Conservation (phyloP, 1,140 invertebrate genomes). For the Bombus picipes region DNA sequence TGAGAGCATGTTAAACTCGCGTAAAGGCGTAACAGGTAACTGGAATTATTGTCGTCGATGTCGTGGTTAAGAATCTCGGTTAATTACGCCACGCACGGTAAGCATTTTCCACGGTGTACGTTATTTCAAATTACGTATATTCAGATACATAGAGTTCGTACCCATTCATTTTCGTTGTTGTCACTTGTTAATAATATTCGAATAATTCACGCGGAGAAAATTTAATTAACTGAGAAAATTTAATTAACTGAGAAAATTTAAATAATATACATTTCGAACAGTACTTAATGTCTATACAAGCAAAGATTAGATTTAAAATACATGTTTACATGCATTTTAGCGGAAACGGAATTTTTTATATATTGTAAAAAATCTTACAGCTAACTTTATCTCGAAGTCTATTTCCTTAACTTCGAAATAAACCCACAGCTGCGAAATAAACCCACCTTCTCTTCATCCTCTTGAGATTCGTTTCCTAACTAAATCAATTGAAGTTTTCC, state of each 20-base stretch:
- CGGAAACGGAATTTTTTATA: neutral
- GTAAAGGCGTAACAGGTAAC: slow-evolving; percentile 43
- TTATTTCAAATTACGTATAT: slow-evolving; percentile 2
- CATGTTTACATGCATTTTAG: neutral
- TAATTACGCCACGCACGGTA: slow-evolving; percentile 36
- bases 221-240: neutral
- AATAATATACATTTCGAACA: neutral
- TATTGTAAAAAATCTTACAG: neutral
- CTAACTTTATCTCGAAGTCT: neutral
- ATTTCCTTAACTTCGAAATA: neutral
- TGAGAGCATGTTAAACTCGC: slow-evolving; percentile 40
- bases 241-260: neutral
- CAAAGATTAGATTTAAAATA: neutral
- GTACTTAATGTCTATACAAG: neutral
- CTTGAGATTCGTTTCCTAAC: neutral
- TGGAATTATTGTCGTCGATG: slow-evolving; percentile 24
- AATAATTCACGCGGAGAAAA: neutral
- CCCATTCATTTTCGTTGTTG: neutral
- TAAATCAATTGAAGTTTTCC: slow-evolving; percentile 17
- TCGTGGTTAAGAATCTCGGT: slow-evolving; percentile 43
- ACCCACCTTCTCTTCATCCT: neutral
- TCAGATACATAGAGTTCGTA: neutral
- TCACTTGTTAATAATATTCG: neutral
- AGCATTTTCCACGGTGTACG: neutral
- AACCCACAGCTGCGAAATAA: neutral